These are phyloP conservation scores for Smithornis capensis DNA, from an alignment of 2,113 vertebrate species.

Conservation along the genomic window DNA sequence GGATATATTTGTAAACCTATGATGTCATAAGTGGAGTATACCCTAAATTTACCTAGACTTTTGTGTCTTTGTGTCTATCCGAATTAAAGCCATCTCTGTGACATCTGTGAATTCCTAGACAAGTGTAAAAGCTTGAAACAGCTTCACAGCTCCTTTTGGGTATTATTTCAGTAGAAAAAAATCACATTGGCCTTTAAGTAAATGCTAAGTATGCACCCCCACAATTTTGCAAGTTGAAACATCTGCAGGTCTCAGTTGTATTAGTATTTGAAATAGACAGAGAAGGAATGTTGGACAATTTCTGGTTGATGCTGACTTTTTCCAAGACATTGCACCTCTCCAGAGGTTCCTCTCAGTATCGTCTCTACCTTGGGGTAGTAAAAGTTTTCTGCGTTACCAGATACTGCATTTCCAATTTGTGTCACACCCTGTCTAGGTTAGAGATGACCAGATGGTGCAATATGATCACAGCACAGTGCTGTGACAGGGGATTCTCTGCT, in stretches of 20 bases:
- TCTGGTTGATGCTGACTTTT: background rate
- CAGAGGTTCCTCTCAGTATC: background rate
- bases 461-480: background rate
- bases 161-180: background rate
- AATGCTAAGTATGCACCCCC: background rate
- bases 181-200: background rate
- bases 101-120: conserved; percentile 23
- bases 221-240: background rate
- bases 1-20: background rate
- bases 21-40: background rate
- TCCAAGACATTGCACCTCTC: background rate
- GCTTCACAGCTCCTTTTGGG: background rate
- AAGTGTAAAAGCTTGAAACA: conserved; percentile 9
- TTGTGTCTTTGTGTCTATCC: background rate
- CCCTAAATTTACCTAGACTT: background rate
- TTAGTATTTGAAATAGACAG: background rate
- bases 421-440: background rate
- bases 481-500: background rate
- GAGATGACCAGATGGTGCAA: conserved; percentile 40
- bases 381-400: background rate
- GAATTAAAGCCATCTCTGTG: conserved; percentile 33
- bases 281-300: background rate
- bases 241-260: background rate
- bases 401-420: conserved; percentile 19
- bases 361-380: background rate